Evolutionary conservation across 2,113 vertebrate genomes (phyloP).

Genomic region (Tympanuchus pallidicinctus): DNA sequence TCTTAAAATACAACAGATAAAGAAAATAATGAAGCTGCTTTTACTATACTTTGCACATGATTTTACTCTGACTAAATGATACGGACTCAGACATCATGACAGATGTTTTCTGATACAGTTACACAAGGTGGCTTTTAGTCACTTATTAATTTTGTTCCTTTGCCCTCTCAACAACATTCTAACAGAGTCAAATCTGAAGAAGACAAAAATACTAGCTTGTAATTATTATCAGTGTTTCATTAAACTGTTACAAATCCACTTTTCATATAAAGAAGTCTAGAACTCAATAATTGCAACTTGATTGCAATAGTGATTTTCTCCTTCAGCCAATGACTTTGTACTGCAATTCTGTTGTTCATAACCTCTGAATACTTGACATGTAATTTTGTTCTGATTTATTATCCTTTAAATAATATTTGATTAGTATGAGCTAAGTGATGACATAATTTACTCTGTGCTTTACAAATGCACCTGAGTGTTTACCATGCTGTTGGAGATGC

Average conservation of each 20-base stretch:
- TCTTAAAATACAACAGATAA: neutral
- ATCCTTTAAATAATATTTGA: slow-evolving; percentile 55
- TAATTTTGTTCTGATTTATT: slow-evolving; percentile 66
- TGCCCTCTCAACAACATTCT: slow-evolving; percentile 10
- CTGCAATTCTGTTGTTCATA: slow-evolving; percentile 37
- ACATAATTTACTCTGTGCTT: slow-evolving; percentile 11
- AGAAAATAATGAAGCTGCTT: neutral
- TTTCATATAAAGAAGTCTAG: slow-evolving; percentile 46
- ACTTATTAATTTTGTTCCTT: slow-evolving; percentile 36
- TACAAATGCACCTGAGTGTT: slow-evolving; percentile 10
- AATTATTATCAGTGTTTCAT: slow-evolving; percentile 43
- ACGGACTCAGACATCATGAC: neutral
- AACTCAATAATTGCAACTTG: slow-evolving; percentile 16
- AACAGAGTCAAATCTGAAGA: slow-evolving; percentile 26
- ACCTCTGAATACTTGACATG: slow-evolving; percentile 56
- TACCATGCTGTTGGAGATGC: neutral
- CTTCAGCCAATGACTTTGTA: slow-evolving; percentile 35
- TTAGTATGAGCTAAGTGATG: slow-evolving; percentile 14
- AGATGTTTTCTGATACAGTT: neutral
- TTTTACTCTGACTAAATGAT: neutral
- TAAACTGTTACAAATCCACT: slow-evolving; percentile 33
- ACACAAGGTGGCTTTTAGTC: neutral
- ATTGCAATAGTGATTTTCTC: slow-evolving; percentile 55
- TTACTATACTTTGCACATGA: neutral
- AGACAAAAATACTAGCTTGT: slow-evolving; percentile 24